Conservation (phyloP, 2,113 vertebrate genomes). For the Channa maculata region DNA sequence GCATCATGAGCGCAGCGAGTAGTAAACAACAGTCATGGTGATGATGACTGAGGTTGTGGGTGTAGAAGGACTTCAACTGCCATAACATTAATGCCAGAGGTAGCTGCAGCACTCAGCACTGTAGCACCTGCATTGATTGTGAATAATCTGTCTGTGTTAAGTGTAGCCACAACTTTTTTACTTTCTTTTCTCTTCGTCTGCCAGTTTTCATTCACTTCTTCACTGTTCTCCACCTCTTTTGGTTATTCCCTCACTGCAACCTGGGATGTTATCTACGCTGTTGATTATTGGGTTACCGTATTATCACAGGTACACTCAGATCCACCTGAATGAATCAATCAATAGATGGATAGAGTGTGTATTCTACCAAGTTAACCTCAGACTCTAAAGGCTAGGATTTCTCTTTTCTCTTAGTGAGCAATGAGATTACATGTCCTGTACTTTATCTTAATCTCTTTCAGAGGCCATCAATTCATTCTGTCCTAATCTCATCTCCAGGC, state of each 20-base stretch:
- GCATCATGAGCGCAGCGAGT: constrained; percentile 42
- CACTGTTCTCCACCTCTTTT: background rate
- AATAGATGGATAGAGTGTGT: constrained; percentile 40
- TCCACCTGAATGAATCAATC: constrained; percentile 18
- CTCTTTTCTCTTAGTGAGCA: constrained; percentile 77
- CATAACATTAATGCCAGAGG: constrained; percentile 55
- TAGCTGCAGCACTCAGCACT: constrained; percentile 58
- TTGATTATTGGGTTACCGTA: constrained; percentile 52
- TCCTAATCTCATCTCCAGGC: constrained; percentile 78
- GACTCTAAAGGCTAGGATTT: constrained; percentile 67
- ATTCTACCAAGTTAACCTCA: constrained; percentile 60
- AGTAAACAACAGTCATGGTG: constrained; percentile 39
- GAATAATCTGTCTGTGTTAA: constrained; percentile 49
- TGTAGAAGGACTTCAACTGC: constrained; percentile 52
- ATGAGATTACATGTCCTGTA: constrained; percentile 75
- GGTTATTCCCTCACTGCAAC: background rate
- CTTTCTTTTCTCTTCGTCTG: background rate
- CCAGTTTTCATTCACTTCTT: background rate
- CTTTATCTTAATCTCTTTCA: constrained; percentile 80
- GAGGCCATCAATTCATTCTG: constrained; percentile 75
- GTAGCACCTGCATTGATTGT: constrained; percentile 63
- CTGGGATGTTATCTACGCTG: constrained; percentile 18
- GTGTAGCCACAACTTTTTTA: constrained; percentile 25
- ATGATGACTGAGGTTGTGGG: constrained; percentile 40
- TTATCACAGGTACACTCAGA: constrained; percentile 32